Percentiles rank a stretch among this genome's conserved stretches.
Conservation (phyloP, 2,113 vertebrate genomes). For the Pelobates fuscus region DNA sequence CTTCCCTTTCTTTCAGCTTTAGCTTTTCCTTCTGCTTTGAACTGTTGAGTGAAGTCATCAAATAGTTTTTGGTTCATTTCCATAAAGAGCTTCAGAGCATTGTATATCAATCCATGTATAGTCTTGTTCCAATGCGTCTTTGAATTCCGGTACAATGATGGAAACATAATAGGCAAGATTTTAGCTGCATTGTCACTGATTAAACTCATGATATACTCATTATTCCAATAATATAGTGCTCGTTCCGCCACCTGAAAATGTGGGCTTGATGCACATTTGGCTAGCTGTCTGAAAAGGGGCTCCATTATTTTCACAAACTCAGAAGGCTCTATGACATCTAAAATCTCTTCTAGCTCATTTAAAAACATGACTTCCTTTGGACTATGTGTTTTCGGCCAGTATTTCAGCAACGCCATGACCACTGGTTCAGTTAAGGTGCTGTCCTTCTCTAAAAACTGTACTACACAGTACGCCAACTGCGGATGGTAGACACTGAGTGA, state of each 20-base stretch:
- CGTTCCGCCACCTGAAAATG: constrained; percentile 98
- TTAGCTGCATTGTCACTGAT: constrained; percentile 97
- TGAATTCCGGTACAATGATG: constrained; percentile 95
- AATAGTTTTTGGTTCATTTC: constrained; percentile 99
- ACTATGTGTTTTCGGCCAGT: constrained; percentile 99
- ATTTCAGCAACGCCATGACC: constrained; percentile 96
- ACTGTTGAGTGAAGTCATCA: constrained; percentile 98
- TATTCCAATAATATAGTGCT: constrained; percentile 98
- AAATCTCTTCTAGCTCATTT: constrained; percentile 95
- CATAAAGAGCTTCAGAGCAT: constrained; percentile 99
- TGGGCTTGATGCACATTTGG: constrained; percentile 97
- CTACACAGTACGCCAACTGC: constrained; percentile 96
- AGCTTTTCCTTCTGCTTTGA: constrained; percentile 98
- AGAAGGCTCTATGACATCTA: constrained; percentile 96
- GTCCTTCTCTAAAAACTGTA: constrained; percentile 97
- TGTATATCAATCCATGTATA: constrained; percentile 98
- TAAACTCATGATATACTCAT: constrained; percentile 98
- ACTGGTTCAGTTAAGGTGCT: constrained; percentile 97
- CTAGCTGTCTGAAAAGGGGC: constrained; percentile 93
- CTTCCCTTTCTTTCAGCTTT: constrained; percentile 96
- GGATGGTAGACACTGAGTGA: constrained; percentile 98
- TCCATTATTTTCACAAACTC: constrained; percentile 99
- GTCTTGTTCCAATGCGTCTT: constrained; percentile 99
- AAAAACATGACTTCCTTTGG: constrained; percentile 99
- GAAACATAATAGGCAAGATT: constrained; percentile 98